Evolutionary conservation across 2,888 invertebrate genomes (phyloP).

Genomic region (Andrena bicolor): DNA sequence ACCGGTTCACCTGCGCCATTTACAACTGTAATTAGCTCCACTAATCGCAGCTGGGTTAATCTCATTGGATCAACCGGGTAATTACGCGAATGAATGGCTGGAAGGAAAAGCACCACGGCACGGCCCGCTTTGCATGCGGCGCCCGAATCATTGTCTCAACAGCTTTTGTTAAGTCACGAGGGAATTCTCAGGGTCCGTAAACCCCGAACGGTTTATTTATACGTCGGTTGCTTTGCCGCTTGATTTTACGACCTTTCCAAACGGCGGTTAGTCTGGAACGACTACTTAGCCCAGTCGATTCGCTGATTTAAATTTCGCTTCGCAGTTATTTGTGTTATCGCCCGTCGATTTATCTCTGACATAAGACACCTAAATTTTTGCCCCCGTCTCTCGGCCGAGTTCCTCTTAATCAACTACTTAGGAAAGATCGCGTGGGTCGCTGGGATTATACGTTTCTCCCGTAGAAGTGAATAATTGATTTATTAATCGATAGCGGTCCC

Average conservation of each 20-base stretch:
- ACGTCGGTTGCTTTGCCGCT: background rate
- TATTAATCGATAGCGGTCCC: background rate
- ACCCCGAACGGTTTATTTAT: background rate
- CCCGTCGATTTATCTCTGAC: conserved; percentile 19
- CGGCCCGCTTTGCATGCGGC: background rate
- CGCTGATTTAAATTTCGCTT: background rate
- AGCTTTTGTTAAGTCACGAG: conserved; percentile 2
- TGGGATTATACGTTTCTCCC: background rate
- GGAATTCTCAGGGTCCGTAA: background rate
- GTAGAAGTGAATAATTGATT: conserved; percentile 4
- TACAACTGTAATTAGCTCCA: conserved; percentile 12
- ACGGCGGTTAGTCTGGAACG: background rate
- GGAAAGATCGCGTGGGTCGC: background rate
- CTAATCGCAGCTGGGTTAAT: background rate
- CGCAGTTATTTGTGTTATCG: background rate
- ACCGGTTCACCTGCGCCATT: background rate
- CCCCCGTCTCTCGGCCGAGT: background rate
- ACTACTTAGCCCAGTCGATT: background rate
- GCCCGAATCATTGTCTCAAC: background rate
- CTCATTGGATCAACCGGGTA: background rate
- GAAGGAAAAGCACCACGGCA: background rate
- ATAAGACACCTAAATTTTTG: conserved; percentile 1
- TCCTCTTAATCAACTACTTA: background rate
- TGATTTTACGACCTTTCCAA: background rate
- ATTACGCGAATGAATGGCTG: conserved; percentile 14